Evolutionary conservation across 2,797 vertebrate genomes (phyloP).

Genomic region (Acipenser ruthenus): DNA sequence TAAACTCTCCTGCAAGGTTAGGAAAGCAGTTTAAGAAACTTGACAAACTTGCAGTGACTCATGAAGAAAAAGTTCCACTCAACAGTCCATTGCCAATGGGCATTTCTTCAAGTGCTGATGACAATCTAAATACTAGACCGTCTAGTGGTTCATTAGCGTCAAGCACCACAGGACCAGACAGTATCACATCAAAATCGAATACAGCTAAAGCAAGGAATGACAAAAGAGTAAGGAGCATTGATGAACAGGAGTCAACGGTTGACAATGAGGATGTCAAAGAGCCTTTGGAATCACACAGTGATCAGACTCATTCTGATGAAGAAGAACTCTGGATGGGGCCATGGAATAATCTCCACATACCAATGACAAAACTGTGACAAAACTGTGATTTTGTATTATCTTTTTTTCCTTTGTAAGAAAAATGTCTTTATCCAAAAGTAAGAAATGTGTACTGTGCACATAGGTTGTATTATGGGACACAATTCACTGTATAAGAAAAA

Average conservation of each 20-base stretch:
- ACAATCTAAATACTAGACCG: conserved; percentile 71
- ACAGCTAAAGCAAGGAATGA: conserved; percentile 54
- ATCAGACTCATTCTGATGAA: conserved; percentile 82
- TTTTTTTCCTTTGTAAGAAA: conserved; percentile 55
- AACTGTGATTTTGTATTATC: conserved; percentile 71
- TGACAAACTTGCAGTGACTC: conserved; percentile 83
- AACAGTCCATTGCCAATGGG: conserved; percentile 62
- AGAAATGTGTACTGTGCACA: conserved; percentile 58
- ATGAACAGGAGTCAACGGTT: conserved; percentile 62
- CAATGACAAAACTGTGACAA: conserved; percentile 99
- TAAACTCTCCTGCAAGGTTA: conserved; percentile 67
- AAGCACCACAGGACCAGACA: conserved; percentile 54
- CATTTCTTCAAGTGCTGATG: conserved; percentile 48
- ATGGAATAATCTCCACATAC: conserved; percentile 98
- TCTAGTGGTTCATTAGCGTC: conserved; percentile 72
- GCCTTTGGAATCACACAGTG: conserved; percentile 71
- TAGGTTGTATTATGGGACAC: conserved; percentile 51
- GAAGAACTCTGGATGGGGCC: conserved; percentile 98
- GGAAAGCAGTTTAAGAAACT: conserved; percentile 88
- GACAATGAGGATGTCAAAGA: conserved; percentile 68
- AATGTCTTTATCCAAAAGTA: conserved; percentile 56
- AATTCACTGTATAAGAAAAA: conserved; percentile 49
- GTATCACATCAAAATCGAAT: conserved; percentile 52
- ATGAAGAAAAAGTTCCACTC: conserved; percentile 76
- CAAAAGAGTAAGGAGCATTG: conserved; percentile 51